A percentile compares a stretch with the other conserved stretches of the same genome.
Conservation (phyloP, 53 echinoderm and acorn worm species). For the Hippasteria phrygiana region DNA sequence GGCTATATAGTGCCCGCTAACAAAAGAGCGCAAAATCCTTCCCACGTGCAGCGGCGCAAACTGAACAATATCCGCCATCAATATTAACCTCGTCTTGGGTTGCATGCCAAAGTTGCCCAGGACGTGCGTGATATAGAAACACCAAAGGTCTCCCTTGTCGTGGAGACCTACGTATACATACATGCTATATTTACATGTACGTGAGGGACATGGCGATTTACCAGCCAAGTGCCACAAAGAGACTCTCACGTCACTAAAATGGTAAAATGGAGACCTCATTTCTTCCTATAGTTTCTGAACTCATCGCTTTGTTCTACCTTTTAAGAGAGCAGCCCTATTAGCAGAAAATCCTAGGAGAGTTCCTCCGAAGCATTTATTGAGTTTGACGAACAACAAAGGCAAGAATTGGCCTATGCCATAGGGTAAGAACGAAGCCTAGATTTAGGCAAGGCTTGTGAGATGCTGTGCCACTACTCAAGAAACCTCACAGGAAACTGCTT, state of each 20-base stretch:
- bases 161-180: too few species aligned
- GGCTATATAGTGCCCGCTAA: not conserved
- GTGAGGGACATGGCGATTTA: too few species aligned
- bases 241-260: too few species aligned
- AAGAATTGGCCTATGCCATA: too few species aligned
- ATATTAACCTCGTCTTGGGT: not conserved
- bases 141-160: not conserved
- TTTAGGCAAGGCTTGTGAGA: not conserved
- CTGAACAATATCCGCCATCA: not conserved
- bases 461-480: constrained; percentile 11
- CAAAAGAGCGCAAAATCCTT: not conserved
- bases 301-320: not conserved
- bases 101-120: not conserved
- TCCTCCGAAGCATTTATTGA: not conserved
- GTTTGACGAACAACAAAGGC: constrained; percentile 1
- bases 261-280: not conserved
- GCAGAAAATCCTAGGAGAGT: not conserved
- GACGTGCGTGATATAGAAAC: not conserved
- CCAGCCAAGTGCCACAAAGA: too few species aligned
- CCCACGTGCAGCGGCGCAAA: not conserved
- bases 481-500: not conserved
- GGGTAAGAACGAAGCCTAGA: not conserved
- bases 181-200: too few species aligned
- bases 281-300: not conserved
- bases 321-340: not conserved